Evolutionary conservation across 2,113 vertebrate species (phyloP), one percentile per base, ranked within the genome.

Genomic region (Scomber colias): DNA sequence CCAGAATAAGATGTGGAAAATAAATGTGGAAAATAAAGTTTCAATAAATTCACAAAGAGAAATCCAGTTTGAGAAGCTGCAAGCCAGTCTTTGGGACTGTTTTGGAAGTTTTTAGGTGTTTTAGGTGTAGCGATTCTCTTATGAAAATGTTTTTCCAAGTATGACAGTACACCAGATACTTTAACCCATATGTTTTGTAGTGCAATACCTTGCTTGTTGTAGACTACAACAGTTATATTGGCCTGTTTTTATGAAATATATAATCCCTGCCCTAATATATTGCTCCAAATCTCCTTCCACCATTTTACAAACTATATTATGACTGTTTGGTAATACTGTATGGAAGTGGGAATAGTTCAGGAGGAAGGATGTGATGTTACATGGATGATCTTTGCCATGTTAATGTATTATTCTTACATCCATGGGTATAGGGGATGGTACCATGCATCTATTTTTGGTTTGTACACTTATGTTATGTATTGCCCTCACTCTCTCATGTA

Each of bases 141-240:
- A 27, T 27, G 24, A 27, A 27, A 27, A 27, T 27, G 46, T 82
- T 64, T 24, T 53, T 60, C 16, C n/a, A 35, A 35, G 11, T 71
- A 21, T 67, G 44, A 74, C 1, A 31, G 14, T 40, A 62, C 3
- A 55, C 1, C 49, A 49, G 66, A 65, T 13, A 30, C 24, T 44
- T 53, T 45, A 1, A 53, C 53, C 10, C 11, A 9, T n/a, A 45
- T 60, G 40, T 82, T 73, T 67, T 66, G 35, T 65, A 59, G 55
- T 64, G 45, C 8, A 49, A 40, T 21, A 72, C 46, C 30, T 62
- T 63, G 21, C 49, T 51, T 78, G 63, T 68, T 57, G 30, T 68
- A 60, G 71, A 30, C 16, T 44, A 62, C 6, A 21, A 68, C 19
- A 45, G 5, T 17, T 54, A n/a, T 65, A 64, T 44, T 24, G 56